Evolutionary conservation across 2,797 vertebrate genomes (phyloP).

Genomic region (Macropodus opercularis): DNA sequence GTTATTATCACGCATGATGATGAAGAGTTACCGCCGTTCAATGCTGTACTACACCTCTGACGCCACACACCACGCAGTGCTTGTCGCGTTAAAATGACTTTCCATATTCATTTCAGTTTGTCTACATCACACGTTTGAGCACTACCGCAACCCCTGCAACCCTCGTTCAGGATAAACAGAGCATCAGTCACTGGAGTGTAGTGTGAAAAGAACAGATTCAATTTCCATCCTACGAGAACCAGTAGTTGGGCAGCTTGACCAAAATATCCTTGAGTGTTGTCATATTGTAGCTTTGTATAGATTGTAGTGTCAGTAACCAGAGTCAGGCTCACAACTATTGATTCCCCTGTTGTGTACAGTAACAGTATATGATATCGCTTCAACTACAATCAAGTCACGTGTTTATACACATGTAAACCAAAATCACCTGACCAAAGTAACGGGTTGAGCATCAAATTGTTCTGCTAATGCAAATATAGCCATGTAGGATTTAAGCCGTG

Average conservation of each 20-base stretch:
- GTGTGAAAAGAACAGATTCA: no score
- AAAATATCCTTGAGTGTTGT: neutral
- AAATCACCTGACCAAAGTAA: neutral
- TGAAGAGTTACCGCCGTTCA: conserved; percentile 3
- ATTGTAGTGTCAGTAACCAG: neutral
- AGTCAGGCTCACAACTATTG: neutral
- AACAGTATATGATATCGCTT: neutral
- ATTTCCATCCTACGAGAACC: no score
- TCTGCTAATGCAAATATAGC: conserved; percentile 32
- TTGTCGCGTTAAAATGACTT: conserved; percentile 8
- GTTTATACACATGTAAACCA: conserved; percentile 7
- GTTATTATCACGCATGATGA: conserved; percentile 28
- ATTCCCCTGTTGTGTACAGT: conserved; percentile 6
- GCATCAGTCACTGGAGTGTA: no score
- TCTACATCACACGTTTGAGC: no score
- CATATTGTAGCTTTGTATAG: neutral
- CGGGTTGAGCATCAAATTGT: conserved; percentile 24
- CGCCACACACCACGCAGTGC: neutral
- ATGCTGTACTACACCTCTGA: neutral
- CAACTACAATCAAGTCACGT: neutral
- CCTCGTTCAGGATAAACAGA: no score
- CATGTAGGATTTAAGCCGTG: conserved; percentile 38
- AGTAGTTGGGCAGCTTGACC: no score
- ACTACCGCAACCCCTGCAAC: no score
- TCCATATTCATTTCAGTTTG: neutral